phyloP scores from a whole-genome alignment of 2,113 vertebrate species.

The Rattus norvegicus region GRCr8 NC_086020.1:119584501-119585000 shows the following conservation, averaged over 20 bases:
- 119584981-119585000: background rate
- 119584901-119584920: background rate
- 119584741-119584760: background rate
- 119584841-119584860: too few species aligned
- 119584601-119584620: background rate
- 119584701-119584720: slow-evolving; percentile 9
- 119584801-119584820: background rate
- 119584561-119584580: background rate
- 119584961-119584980: background rate
- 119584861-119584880: background rate
- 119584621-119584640: background rate
- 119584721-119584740: slow-evolving; percentile 28
- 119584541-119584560: background rate
- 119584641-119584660: background rate
- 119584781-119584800: background rate
- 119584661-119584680: background rate
- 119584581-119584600: background rate
- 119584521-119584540: background rate
- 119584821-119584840: too few species aligned
- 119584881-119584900: background rate
- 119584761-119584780: background rate
- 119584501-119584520: background rate
- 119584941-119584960: background rate
- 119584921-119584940: too few species aligned
- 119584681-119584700: background rate